Percentiles rank a stretch among this genome's conserved stretches.
Conservation (phyloP, 2,888 invertebrate species). For the Charanyca ferruginea region DNA sequence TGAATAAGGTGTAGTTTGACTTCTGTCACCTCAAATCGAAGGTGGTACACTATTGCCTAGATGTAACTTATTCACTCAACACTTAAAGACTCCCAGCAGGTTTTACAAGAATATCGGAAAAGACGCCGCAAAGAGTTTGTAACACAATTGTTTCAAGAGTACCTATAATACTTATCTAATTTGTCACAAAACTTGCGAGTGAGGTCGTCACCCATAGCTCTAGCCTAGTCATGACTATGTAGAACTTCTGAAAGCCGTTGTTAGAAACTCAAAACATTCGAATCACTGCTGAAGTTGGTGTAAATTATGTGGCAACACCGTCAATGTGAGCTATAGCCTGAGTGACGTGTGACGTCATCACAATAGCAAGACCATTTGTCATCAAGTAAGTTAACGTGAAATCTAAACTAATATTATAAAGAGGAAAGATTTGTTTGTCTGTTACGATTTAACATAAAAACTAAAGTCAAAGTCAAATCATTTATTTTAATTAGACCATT, state of each 20-base stretch:
- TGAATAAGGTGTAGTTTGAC: too few species aligned
- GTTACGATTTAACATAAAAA: too few species aligned
- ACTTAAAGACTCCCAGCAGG: too few species aligned
- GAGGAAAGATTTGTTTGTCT: too few species aligned
- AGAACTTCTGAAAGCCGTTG: slow-evolving; percentile 27
- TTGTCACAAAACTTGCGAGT: not conserved
- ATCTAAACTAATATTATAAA: too few species aligned
- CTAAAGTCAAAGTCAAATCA: too few species aligned
- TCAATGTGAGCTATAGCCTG: slow-evolving; percentile 7
- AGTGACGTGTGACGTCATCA: slow-evolving; percentile 15
- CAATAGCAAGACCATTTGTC: slow-evolving; percentile 21
- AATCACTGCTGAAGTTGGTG: slow-evolving; percentile 23
- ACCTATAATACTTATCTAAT: not conserved
- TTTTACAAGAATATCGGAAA: too few species aligned
- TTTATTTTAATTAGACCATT: too few species aligned
- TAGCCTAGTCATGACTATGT: slow-evolving; percentile 7
- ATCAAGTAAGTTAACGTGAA: slow-evolving; percentile 4
- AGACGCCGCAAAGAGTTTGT: not conserved
- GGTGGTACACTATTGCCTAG: too few species aligned
- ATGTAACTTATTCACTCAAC: too few species aligned
- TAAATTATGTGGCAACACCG: slow-evolving; percentile 13
- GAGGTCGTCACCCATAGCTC: too few species aligned
- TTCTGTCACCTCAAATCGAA: too few species aligned
- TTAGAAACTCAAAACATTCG: slow-evolving; percentile 27
- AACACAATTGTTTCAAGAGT: not conserved